Base-by-base conservation (phyloP, 2,888 invertebrate genomes). In the Amiota mariae region DNA sequence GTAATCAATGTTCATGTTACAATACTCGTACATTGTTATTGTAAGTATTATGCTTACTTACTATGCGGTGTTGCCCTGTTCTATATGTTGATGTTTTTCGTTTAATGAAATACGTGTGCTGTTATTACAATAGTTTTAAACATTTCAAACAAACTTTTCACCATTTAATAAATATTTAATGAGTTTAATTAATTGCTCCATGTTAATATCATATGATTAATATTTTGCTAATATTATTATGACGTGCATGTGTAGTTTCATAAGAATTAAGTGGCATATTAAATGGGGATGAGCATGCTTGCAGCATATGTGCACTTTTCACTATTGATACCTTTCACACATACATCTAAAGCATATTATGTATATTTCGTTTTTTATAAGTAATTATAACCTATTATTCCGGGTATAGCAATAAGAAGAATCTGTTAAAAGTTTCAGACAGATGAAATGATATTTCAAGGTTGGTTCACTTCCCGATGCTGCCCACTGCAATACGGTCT, bases 61-160 rank as follows among this genome's bases (percentile, higher is more conserved):
- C n/a, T 54, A 8, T 54, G 54, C 54, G n/a, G n/a, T 54, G n/a
- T 6, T 54, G 54, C n/a, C 54, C 54, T 54, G 54, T 48, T 9
- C 36, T 64, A 8, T 15, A 9, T 59, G 59, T 59, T 48, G 66
- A 18, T 66, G 47, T 48, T 66, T 36, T 66, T 48, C 20, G 12
- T 15, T 59, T 59, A 80, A 80, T 80, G 80, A 80, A 80, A 78
- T 80, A 80, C 80, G 80, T 80, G 80, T 77, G 76, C 73, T 78
- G 78, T 73, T 75, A 75, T 77, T 80, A 78, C 79, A 80, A 77
- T 76, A 78, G 36, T 80, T 79, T 77, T 80, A 79, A 79, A 36
- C 36, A 36, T 36, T 36, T 63, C 46, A 80, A 77, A 75, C 78
- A 76, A 75, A 74, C 13, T 9, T 61, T 61, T 36, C 12, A n/a